Evolutionary conservation across 1,140 invertebrate species (phyloP).

Genomic region (Protaetia brevitarsis): DNA sequence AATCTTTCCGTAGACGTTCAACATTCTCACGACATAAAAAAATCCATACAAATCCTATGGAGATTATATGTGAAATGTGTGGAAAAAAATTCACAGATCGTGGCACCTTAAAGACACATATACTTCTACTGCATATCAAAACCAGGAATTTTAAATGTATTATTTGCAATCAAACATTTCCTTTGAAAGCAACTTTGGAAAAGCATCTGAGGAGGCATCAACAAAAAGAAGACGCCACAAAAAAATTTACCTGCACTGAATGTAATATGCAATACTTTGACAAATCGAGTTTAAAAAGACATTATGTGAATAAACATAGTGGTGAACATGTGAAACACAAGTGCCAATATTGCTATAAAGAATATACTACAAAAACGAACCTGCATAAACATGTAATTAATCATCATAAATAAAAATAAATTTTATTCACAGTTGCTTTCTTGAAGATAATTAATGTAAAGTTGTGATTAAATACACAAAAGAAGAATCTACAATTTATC

Average conservation of each 20-base stretch:
- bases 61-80: slow-evolving; percentile 38
- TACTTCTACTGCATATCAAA: slow-evolving; percentile 34
- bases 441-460: too few relatives aligned
- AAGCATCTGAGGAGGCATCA: slow-evolving; percentile 38
- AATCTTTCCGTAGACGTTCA: slow-evolving; percentile 52
- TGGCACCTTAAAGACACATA: slow-evolving; percentile 39
- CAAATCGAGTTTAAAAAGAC: slow-evolving; percentile 35
- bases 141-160: slow-evolving; percentile 39
- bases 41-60: slow-evolving; percentile 46
- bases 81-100: slow-evolving; percentile 37
- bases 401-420: slow-evolving; percentile 23
- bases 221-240: slow-evolving; percentile 28
- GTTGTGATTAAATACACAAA: too few relatives aligned
- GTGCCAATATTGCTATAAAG: slow-evolving; percentile 25
- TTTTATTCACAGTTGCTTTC: background rate
- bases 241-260: slow-evolving; percentile 32
- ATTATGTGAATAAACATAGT: slow-evolving; percentile 33
- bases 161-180: slow-evolving; percentile 37
- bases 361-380: slow-evolving; percentile 28
- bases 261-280: slow-evolving; percentile 34
- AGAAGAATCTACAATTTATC: too few relatives aligned
- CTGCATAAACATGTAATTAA: slow-evolving; percentile 23
- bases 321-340: background rate
- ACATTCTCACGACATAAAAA: slow-evolving; percentile 50
- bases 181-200: slow-evolving; percentile 37